Evolutionary conservation across 2,113 vertebrate species (phyloP), one percentile per base, ranked within the genome.

Genomic region (Xenopus tropicalis): DNA sequence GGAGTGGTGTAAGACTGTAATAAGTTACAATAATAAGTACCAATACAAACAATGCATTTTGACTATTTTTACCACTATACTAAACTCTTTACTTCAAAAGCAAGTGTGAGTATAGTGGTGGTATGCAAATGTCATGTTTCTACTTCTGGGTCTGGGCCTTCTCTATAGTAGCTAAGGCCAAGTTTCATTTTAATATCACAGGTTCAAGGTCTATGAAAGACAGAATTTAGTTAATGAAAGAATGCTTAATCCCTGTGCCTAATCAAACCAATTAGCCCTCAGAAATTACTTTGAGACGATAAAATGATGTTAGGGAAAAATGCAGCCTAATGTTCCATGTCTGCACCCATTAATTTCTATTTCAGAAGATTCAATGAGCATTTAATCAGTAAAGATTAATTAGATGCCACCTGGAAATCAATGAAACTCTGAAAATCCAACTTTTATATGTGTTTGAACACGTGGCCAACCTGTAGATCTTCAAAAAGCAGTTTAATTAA

Each of bases 381-480:
- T 86, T 89, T 88, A 91, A 90, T 89, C 85, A 88, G 82, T 85
- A 83, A 85, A 87, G 83, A 90, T 90, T 91, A 91, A 93, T 89
- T 89, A 85, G 82, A 85, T 72, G 77, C 82, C 85, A 88, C 78
- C 87, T 13, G 80, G 82, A 85, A 90, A 81, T 25, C 80, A 84
- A 82, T 42, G 83, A 88, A 88, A 88, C 77, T 82, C 78, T 84
- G 82, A 86, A 82, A 82, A 83, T 80, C 82, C 85, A 88, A 86
- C 86, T 90, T 88, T 80, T 87, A 80, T 86, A 29, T 84, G 86
- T 88, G 89, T 85, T 54, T 84, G 83, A 75, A 83, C 61, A 85
- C 63, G 70, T 82, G 84, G 76, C 83, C 83, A 88, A 90, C 86
- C 86, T 89, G 82, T 83, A 80, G 80, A 82, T 88, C 87, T 89